phyloP scores from a whole-genome alignment of 2,113 vertebrate species.

The Naja naja region DNA sequence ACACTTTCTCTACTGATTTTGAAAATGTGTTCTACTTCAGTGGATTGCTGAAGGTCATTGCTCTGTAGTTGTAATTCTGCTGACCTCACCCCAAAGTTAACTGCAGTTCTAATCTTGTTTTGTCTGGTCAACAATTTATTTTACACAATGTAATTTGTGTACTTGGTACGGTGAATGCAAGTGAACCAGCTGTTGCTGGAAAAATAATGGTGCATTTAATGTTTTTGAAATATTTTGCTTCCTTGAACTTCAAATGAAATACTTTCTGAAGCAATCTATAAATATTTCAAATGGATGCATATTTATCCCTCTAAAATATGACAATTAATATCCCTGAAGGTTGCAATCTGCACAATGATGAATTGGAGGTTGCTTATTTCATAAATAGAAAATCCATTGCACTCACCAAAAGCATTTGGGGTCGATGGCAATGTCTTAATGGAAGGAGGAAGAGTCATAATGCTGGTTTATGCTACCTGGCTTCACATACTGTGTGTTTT shows the following conservation, averaged over 20 bases:
- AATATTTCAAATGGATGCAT: neutral
- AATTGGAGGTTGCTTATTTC: neutral
- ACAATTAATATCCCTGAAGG: neutral
- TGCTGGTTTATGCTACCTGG: neutral
- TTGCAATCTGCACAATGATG: neutral
- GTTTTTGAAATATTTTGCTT: neutral
- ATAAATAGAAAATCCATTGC: neutral
- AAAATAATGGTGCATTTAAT: neutral
- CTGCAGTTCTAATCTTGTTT: slow-evolving; percentile 7
- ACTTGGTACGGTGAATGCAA: neutral
- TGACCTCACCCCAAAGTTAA: neutral
- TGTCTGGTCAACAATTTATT: neutral
- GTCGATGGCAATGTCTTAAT: neutral
- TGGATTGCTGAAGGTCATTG: neutral
- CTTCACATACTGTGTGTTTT: neutral
- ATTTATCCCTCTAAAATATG: neutral
- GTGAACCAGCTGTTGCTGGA: neutral
- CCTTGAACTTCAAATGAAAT: neutral
- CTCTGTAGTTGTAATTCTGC: neutral
- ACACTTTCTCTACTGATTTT: neutral
- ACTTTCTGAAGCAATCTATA: neutral
- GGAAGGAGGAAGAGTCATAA: neutral
- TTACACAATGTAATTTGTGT: neutral
- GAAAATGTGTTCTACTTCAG: neutral
- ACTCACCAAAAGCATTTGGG: too few species aligned